Percentiles rank a stretch among this genome's conserved stretches.
These are phyloP conservation scores for Paragorgia papillata DNA, from an alignment of 92 coral and sea anemone species.

Conservation along the genomic window DNA sequence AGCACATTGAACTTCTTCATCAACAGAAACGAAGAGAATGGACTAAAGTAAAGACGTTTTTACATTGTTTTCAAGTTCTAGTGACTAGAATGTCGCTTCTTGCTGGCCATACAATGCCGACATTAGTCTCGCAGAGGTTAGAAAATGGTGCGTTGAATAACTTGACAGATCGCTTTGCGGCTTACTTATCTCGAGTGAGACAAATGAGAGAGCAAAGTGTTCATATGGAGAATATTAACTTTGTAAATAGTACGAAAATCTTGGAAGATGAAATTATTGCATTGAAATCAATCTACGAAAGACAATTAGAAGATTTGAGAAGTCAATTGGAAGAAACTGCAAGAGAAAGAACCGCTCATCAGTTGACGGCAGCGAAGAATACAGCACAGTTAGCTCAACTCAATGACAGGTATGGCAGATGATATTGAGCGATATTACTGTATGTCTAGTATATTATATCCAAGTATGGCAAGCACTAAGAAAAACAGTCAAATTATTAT, in stretches of 20 bases:
- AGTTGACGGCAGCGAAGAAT: slow-evolving; percentile 88
- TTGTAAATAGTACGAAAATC: slow-evolving; percentile 86
- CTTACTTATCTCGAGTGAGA: slow-evolving; percentile 92
- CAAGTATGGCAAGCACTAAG: too few relatives aligned
- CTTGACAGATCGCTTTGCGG: slow-evolving; percentile 90
- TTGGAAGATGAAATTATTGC: slow-evolving; percentile 89
- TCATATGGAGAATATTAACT: slow-evolving; percentile 84
- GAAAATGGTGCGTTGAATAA: slow-evolving; percentile 83
- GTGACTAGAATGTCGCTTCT: too few relatives aligned
- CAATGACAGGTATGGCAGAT: slow-evolving; percentile 80
- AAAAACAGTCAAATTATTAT: too few relatives aligned
- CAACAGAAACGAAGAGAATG: too few relatives aligned
- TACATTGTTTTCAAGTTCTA: too few relatives aligned
- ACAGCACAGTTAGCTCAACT: slow-evolving; percentile 81
- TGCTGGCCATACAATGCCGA: slow-evolving; percentile 41
- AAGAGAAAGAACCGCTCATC: slow-evolving; percentile 89
- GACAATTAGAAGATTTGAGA: slow-evolving; percentile 85
- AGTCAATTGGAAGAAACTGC: slow-evolving; percentile 80
- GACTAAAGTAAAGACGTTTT: too few relatives aligned
- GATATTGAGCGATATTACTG: too few relatives aligned
- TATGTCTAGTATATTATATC: too few relatives aligned
- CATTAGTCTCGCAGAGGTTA: slow-evolving; percentile 71
- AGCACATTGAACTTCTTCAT: neutral
- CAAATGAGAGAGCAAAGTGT: slow-evolving; percentile 96
- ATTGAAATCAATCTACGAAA: slow-evolving; percentile 85